Evolutionary conservation across 2,888 invertebrate genomes (phyloP).

Genomic region (Nudaria mundana): DNA sequence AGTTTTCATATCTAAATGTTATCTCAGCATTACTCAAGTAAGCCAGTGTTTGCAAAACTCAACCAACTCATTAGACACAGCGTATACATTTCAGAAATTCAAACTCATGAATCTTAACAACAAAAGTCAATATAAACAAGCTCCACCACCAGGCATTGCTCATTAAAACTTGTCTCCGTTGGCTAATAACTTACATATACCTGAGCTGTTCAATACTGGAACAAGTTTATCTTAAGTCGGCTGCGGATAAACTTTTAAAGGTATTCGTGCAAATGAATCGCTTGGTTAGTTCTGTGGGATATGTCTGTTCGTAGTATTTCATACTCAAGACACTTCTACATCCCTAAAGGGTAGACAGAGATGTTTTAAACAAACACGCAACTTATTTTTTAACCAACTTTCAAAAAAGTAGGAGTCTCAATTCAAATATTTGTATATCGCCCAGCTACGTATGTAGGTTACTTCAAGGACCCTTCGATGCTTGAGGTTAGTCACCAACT

Average conservation of each 20-base stretch:
- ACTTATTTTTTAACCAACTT: no score
- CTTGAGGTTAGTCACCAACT: no score
- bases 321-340: no score
- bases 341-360: no score
- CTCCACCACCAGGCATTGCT: conserved; percentile 19
- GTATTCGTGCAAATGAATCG: conserved; percentile 9
- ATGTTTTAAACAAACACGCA: no score
- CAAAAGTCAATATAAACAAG: conserved; percentile 21
- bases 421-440: no score
- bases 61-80: conserved; percentile 1
- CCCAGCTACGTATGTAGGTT: no score
- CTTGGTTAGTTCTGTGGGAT: conserved; percentile 5
- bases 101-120: conserved; percentile 24
- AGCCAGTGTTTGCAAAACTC: neutral
- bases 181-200: conserved; percentile 34
- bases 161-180: conserved; percentile 32
- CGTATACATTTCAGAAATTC: conserved; percentile 4
- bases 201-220: conserved; percentile 17
- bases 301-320: no score
- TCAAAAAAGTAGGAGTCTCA: no score
- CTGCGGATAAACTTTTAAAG: conserved; percentile 15
- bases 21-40: neutral
- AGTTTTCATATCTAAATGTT: no score
- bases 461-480: no score
- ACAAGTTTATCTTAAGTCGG: conserved; percentile 27